Evolutionary conservation across 1,140 invertebrate species (phyloP), one percentile per base, ranked within the genome.

Genomic region (Zaprionus tsacasi): DNA sequence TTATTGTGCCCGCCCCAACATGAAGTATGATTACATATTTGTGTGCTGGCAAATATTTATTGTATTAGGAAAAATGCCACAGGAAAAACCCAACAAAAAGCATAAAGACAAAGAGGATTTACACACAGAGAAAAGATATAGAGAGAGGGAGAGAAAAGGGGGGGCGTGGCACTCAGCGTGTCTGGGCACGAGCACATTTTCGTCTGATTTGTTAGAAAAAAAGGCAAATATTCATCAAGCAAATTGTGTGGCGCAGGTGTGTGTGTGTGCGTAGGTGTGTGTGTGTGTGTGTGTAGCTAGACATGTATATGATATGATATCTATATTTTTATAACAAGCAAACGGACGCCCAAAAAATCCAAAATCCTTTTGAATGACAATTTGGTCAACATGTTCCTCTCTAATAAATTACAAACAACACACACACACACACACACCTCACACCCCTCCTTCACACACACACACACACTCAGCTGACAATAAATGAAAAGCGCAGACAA

Each of bases 371-470:
- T 88, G 85, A 88, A 88, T 88, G 85, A 88, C 83, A 88, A 88
- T 88, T 88, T 88, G 83, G 83, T 88, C 83, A 88, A 87, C 82
- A 87, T 87, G 82, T 87, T 87, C 73, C 82, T 80, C 83, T 87
- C 82, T 87, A 87, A 87, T 87, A 87, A 87, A 87, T 87, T 87
- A 88, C 85, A 88, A 87, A 83, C 82, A 82, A 75, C 61, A 36
- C 48, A 71, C 73, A 77, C 40, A 13, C n/a, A 54, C 33, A 52
- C 30, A 35, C n/a, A 21, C 21, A n/a, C 35, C 17, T 54, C 15
- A 40, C 48, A 56, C 58, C 5, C 13, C 4, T 21, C 21, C 21
- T 21, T 1, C 38, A 7, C 13, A 6, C 38, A 5, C 40, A 48
- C 54, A 40, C 45, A 55, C 17, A 66, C 38, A 52, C 40, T n/a